Base-by-base conservation (phyloP, 2,113 vertebrate genomes). In the Otocyon megalotis region DNA sequence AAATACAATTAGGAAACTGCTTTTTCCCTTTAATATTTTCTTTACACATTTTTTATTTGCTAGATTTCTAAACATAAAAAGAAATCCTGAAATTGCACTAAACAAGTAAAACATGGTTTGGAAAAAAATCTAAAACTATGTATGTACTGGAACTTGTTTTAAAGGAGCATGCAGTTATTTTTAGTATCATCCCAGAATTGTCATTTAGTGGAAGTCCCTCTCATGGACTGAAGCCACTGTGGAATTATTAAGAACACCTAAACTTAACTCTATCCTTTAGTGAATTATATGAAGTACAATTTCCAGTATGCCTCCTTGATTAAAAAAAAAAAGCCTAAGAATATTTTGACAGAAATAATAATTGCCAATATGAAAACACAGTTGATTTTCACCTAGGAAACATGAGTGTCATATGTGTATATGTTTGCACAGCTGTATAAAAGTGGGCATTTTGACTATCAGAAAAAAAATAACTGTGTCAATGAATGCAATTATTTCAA, bases 251-350 rank as follows among this genome's bases (percentile, higher is more conserved):
- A 76, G 32, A 48, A 63, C 1, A 56, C 15, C 43, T 74, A 65
- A 37, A 43, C 4, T 43, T 71, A 13, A 32, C n/a, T 69, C 56
- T 50, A 43, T 24, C n/a, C 8, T 56, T 50, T 74, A 50, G 26
- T 88, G 28, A 62, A 71, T 30, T 58, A 4, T 37, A 62, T 50
- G 28, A 69, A 30, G 4, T 53, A 76, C 9, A 53, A 88, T 58
- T 84, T 54, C 17, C 10, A 26, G 20, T 56, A 56, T 53, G 11
- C 15, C 19, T 88, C 15, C 10, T 95, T 93, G 11, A 81, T 96
- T 90, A 17, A 85, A 80, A 96, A 95, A 95, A 74, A 95, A 95
- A 80, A 26, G 9, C 11, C 5, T 16, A 50, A 56, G 35, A 63
- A 50, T 88, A 72, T 60, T 48, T 93, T 90, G 30, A 88, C 26